Base-by-base conservation (phyloP, 2,797 vertebrate genomes). In the Tiaroga cobitis region DNA sequence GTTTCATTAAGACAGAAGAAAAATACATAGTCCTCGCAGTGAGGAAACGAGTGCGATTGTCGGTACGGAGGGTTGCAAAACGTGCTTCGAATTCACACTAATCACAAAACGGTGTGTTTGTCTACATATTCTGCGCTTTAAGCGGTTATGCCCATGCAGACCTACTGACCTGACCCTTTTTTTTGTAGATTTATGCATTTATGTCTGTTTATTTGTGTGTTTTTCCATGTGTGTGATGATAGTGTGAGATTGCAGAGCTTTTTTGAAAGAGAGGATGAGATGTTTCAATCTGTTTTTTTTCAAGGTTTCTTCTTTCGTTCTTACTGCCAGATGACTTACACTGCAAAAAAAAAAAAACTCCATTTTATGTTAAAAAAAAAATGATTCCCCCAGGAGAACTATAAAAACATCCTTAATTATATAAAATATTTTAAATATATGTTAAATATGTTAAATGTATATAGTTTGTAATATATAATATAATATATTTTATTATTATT, bases 1-100 rank as follows among this genome's bases (percentile, higher is more conserved):
- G 90, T 90, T 93, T 92, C 90, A 89, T 93, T 93, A 93, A 92
- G 91, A 81, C 87, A 68, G 92, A 93, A 92, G 91, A 92, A 93
- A 90, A 94, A 93, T 91, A 93, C 90, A 90, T 89, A 34, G 83
- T 87, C 91, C 89, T 89, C 65, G 81, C 75, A 87, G 86, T 65
- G 63, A 65, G 87, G 86, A 84, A 54, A 72, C 11, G 11, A 19
- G 54, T 61, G 37, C 51, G 41, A 54, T 26, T 68, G 75, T 68
- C 6, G 26, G 72, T 26, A n/a, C 32, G 15, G 41, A 26, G 21
- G 46, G 1, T 41, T 26, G 16, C 46, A 39, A 70, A 21, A 32
- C 1, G 7, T 37, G 49, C 9, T 39, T 32, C 16, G 46, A 54
- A 76, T 76, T 63, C 34, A 61, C 65, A 74, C 4, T 10, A 18